These are phyloP conservation scores for Drosophila kepulauana DNA, from an alignment of 1,140 invertebrate genomes.

Conservation along the genomic window DNA sequence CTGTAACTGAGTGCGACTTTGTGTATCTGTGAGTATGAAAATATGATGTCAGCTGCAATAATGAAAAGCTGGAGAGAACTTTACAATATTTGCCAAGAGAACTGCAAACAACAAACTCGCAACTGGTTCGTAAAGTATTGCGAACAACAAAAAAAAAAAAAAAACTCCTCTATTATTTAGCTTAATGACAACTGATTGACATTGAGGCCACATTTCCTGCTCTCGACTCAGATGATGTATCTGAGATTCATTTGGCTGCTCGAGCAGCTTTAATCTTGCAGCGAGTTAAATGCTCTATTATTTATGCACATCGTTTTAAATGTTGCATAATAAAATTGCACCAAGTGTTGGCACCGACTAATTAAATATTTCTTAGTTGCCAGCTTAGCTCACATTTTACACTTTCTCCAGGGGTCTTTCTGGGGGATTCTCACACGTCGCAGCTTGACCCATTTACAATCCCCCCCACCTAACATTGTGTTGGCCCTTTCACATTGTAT, in stretches of 20 bases:
- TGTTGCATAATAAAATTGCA: background rate
- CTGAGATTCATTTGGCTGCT: background rate
- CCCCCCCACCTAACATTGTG: slow-evolving; percentile 11
- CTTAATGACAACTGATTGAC: slow-evolving; percentile 71
- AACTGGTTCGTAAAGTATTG: slow-evolving; percentile 34
- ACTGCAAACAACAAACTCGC: background rate
- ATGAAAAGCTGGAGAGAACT: slow-evolving; percentile 40
- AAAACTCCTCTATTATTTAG: slow-evolving; percentile 61
- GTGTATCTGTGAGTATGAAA: slow-evolving; percentile 5
- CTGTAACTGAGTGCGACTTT: background rate
- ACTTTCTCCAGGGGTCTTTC: background rate
- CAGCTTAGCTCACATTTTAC: background rate
- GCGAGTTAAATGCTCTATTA: background rate
- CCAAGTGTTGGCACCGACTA: background rate
- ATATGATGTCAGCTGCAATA: slow-evolving; percentile 46
- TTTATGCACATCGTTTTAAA: background rate
- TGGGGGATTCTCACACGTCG: background rate
- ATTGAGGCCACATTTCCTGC: slow-evolving; percentile 68
- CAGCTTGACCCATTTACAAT: slow-evolving; percentile 59
- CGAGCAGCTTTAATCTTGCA: background rate
- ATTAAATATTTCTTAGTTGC: slow-evolving; percentile 1
- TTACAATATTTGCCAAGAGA: slow-evolving; percentile 21
- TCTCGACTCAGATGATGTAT: slow-evolving; percentile 1
- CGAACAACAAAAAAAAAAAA: no score
- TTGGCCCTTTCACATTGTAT: slow-evolving; percentile 10